Percentiles rank a stretch among this genome's conserved stretches.
Evolutionary conservation across 2,888 invertebrate genomes (phyloP).

Genomic region (Coelogynopora nodosa): DNA sequence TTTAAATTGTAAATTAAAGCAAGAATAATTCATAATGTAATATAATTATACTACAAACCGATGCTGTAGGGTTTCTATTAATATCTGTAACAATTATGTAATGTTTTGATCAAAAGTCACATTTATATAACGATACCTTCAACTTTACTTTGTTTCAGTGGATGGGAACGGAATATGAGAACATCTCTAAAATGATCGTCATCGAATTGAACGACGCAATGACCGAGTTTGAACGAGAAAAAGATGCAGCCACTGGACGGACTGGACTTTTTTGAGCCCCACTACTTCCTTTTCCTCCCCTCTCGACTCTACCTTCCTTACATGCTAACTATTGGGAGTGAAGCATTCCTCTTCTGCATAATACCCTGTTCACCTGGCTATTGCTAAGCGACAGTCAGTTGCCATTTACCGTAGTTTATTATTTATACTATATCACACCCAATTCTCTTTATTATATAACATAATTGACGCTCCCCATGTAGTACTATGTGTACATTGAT

Average conservation of each 20-base stretch:
- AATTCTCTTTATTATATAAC: too few species aligned
- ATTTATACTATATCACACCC: too few species aligned
- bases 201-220: conserved; percentile 98
- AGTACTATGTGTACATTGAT: not conserved
- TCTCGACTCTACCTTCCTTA: not conserved
- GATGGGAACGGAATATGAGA: conserved; percentile 84
- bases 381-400: not conserved
- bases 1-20: too few species aligned
- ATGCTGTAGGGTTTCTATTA: too few species aligned
- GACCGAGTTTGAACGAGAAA: conserved; percentile 81
- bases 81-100: conserved; percentile 35
- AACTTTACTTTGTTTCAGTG: conserved; percentile 70
- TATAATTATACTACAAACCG: too few species aligned
- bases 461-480: too few species aligned
- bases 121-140: too few species aligned
- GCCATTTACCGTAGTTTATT: too few species aligned
- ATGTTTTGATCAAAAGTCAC: not conserved
- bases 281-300: not conserved
- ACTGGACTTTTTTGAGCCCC: not conserved
- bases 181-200: conserved; percentile 89
- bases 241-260: not conserved
- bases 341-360: not conserved
- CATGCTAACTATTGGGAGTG: not conserved
- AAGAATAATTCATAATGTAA: too few species aligned
- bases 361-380: not conserved